Percentiles rank a stretch among this genome's conserved stretches.
These are phyloP conservation scores for Melanocharis versteri DNA, from an alignment of 2,113 vertebrate species.

Conservation along the genomic window DNA sequence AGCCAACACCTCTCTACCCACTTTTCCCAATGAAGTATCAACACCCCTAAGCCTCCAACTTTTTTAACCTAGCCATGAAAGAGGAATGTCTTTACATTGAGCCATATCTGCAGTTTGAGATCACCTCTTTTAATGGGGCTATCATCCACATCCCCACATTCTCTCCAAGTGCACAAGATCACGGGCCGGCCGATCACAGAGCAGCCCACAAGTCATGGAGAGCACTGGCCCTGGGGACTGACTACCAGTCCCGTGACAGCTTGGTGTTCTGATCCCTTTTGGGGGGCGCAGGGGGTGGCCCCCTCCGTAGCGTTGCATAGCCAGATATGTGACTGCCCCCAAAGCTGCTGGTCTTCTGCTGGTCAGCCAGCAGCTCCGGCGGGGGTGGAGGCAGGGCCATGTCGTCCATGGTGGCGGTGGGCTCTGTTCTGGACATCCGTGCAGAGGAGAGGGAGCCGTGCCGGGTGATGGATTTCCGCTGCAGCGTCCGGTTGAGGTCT, in stretches of 20 bases:
- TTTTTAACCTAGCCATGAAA: slow-evolving; percentile 13
- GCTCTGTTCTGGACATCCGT: slow-evolving; percentile 78
- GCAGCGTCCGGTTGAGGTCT: slow-evolving; percentile 93
- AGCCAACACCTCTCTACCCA: slow-evolving; percentile 21
- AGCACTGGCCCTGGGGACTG: neutral
- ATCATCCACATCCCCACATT: neutral
- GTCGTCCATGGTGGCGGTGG: slow-evolving; percentile 91
- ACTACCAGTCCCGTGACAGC: slow-evolving; percentile 92
- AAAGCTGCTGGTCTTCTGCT: slow-evolving; percentile 76
- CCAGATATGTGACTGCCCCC: slow-evolving; percentile 88
- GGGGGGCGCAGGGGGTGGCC: slow-evolving; percentile 90
- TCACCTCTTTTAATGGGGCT: slow-evolving; percentile 37
- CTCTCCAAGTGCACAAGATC: neutral
- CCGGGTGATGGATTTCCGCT: slow-evolving; percentile 91
- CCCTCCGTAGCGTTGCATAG: slow-evolving; percentile 93
- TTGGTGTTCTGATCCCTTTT: slow-evolving; percentile 95
- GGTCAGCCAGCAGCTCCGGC: slow-evolving; percentile 86
- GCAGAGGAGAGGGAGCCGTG: slow-evolving; percentile 87
- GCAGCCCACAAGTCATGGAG: neutral
- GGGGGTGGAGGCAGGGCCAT: slow-evolving; percentile 92
- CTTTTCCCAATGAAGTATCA: slow-evolving; percentile 4
- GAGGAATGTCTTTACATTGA: slow-evolving; percentile 42
- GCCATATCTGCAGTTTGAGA: slow-evolving; percentile 24
- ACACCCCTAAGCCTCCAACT: neutral
- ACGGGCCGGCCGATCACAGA: neutral